Base-by-base conservation (phyloP, 2,797 vertebrate genomes). In the Smutsia gigantea region DNA sequence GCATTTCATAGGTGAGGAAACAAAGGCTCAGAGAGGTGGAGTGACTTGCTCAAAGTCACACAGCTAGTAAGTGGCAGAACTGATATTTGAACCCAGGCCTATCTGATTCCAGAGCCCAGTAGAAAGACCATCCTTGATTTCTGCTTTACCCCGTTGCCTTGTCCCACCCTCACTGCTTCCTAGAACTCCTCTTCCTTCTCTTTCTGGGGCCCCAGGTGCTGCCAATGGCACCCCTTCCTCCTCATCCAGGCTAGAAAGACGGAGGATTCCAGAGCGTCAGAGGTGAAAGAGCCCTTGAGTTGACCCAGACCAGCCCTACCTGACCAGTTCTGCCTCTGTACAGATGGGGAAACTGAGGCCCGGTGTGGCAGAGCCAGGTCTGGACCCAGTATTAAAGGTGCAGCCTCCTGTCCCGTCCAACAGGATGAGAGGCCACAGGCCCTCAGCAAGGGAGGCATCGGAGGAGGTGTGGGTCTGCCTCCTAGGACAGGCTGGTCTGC, bases 241-340 rank as follows among this genome's bases (percentile, higher is more conserved):
- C 29, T 71, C 11, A 10, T 66, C 19, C n/a, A 69, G 66, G 18
- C 55, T 49, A 34, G 85, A 49, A 83, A 25, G 21, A 83, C 19
- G 51, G 69, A 31, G 64, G 92, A 83, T 23, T 46, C 3, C n/a
- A 68, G 84, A 63, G 63, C 17, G 23, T 39, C 46, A 4, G 51
- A 89, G 39, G 27, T 8, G 31, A 51, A 55, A 64, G 27, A 15
- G 7, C n/a, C 55, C n/a, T 51, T 27, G 23, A 19, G 29, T 46
- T 79, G 29, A 21, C 17, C 49, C 37, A 27, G 72, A 55, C 17
- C 14, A 98, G 98, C 98, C 98, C 97, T 98, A 98, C 98, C 98
- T 98, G 53, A 61, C 19, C 8, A 11, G 29, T 17, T 59, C 59
- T 86, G 42, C 83, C 34, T 75, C 55, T 23, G 1, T 3, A 57